Base-by-base conservation (phyloP, 2,888 invertebrate genomes). In the Rotaria magnacalcarata region DNA sequence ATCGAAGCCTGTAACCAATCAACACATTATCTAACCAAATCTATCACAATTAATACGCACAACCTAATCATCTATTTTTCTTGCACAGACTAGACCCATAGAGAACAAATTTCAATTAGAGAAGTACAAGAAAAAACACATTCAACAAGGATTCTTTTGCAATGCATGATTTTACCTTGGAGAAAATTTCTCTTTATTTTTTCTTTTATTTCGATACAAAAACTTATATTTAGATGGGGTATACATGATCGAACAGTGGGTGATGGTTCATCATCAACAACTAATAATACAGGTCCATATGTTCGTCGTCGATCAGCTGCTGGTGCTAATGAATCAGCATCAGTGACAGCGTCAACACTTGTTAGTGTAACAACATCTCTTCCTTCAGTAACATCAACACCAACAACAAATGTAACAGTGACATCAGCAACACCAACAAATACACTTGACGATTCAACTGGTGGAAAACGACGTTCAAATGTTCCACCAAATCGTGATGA, bases 401-500 rank as follows among this genome's bases (percentile, higher is more conserved):
- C 50, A 41, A 67, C 54, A 24, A 67, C 24, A 16, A 84, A 54
- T 84, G 54, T 50, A 47, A 58, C 85, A 34, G 84, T 43, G 27
- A 67, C 84, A 67, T 11, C 86, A 43, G 7, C 84, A 47, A 41
- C 84, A 67, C 14, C 86, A 41, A 14, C 84, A 50, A 84, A 67
- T 67, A 41, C 34, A 34, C 56, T 60, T 21, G 67, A 67, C 74
- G 67, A 84, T 21, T 84, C 86, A n/a, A 74, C 52, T 54, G 27
- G 67, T 41, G 47, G 52, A 19, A 84, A 54, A 84, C 47, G 80
- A 10, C 80, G 80, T 8, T 80, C 80, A 47, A 80, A 80, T 80
- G 47, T 80, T 47, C 80, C 80, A n/a, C 80, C 80, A 47, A 80
- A 21, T 58, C 74, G 80, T 58, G 86, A 86, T 52, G 86, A 86